phyloP scores from a whole-genome alignment of 2,797 vertebrate species.

The Neosilurus mollespiculum region DNA sequence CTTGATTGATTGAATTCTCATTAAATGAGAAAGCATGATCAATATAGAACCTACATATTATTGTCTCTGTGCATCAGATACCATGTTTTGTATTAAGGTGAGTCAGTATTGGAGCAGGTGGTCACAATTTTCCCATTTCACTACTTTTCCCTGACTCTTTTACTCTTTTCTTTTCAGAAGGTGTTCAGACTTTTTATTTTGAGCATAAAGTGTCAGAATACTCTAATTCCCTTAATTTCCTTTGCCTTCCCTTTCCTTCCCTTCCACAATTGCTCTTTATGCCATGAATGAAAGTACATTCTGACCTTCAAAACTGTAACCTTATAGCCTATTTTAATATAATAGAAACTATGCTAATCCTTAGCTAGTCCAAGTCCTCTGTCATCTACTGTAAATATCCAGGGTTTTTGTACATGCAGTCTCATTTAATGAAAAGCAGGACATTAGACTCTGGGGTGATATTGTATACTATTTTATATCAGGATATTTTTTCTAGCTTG shows the following conservation, averaged over 20 bases:
- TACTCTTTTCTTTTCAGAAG: background rate
- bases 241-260: background rate
- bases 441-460: background rate
- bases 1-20: background rate
- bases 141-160: background rate
- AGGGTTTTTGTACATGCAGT: background rate
- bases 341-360: background rate
- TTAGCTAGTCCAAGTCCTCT: background rate
- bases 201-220: background rate
- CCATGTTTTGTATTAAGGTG: background rate
- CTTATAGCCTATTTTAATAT: background rate
- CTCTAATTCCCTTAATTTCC: background rate
- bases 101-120: background rate
- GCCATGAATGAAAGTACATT: background rate
- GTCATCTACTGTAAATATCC: background rate
- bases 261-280: background rate
- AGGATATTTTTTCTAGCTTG: background rate
- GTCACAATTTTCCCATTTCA: too few relatives aligned
- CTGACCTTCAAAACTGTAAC: background rate
- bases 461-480: background rate
- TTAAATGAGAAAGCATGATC: background rate
- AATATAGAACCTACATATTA: background rate
- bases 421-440: slow-evolving; percentile 19
- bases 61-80: background rate
- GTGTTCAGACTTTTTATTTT: background rate